phyloP scores from a whole-genome alignment of 2,113 vertebrate genomes.

The Thalassoma bifasciatum region DNA sequence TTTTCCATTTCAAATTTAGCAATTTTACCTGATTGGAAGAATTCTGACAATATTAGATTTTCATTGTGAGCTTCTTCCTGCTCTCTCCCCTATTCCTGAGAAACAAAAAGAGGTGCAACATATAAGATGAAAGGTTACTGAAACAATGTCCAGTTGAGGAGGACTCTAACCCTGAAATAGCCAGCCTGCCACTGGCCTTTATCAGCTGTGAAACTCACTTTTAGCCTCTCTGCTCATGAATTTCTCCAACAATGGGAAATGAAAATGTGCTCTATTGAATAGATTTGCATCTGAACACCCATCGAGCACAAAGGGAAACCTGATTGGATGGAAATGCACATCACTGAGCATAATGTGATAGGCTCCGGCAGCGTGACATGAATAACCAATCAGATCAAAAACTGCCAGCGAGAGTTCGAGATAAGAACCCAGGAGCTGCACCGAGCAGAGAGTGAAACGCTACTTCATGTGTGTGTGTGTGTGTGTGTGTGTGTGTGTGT shows the following conservation, averaged over 20 bases:
- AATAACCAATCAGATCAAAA: slow-evolving; percentile 78
- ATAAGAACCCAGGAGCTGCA: slow-evolving; percentile 65
- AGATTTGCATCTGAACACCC: slow-evolving; percentile 82
- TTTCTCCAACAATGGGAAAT: slow-evolving; percentile 73
- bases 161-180: slow-evolving; percentile 28
- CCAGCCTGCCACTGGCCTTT: slow-evolving; percentile 51
- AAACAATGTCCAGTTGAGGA: slow-evolving; percentile 10
- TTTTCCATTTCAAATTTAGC: slow-evolving; percentile 40
- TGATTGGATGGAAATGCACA: slow-evolving; percentile 81
- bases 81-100: neutral
- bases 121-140: slow-evolving; percentile 18
- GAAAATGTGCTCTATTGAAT: slow-evolving; percentile 79
- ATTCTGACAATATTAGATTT: slow-evolving; percentile 19
- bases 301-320: slow-evolving; percentile 74
- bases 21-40: slow-evolving; percentile 27
- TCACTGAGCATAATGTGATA: slow-evolving; percentile 76
- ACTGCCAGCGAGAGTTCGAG: slow-evolving; percentile 59
- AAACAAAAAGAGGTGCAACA: neutral
- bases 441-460: slow-evolving; percentile 47
- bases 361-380: slow-evolving; percentile 71
- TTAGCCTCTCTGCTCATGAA: slow-evolving; percentile 60
- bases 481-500: neutral
- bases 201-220: slow-evolving; percentile 60
- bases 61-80: slow-evolving; percentile 12
- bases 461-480: neutral